phyloP scores from a whole-genome alignment of 2,797 vertebrate species.

The Hypotaenidia philippensis region DNA sequence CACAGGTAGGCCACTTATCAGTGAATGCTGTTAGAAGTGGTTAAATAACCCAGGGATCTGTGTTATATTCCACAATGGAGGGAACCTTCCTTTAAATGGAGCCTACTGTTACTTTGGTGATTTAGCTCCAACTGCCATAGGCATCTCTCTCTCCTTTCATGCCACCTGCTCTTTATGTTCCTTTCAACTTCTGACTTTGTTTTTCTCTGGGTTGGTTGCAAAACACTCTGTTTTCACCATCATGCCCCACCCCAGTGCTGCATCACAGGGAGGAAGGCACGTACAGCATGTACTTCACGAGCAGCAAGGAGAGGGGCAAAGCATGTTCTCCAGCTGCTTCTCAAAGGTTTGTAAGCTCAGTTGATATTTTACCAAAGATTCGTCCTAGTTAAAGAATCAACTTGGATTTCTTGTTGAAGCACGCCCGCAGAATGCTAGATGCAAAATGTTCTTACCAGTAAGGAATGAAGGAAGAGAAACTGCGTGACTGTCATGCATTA shows the following conservation, averaged over 20 bases:
- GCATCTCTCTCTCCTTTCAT: neutral
- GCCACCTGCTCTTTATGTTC: neutral
- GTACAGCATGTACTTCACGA: fast-evolving
- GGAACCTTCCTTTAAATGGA: neutral
- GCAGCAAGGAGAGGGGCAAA: neutral
- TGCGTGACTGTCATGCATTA: neutral
- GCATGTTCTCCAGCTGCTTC: neutral
- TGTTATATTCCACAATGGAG: neutral
- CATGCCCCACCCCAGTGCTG: fast-evolving
- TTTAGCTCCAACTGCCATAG: neutral
- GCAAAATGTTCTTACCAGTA: neutral
- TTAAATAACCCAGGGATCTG: neutral
- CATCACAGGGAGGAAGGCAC: fast-evolving
- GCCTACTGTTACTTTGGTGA: neutral
- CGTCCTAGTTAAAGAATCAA: neutral
- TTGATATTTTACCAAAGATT: neutral
- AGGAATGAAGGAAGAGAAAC: neutral
- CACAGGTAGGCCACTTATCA: neutral
- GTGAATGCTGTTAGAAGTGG: neutral
- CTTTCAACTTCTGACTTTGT: neutral
- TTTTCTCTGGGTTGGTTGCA: neutral
- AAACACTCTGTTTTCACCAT: neutral
- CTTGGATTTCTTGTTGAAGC: neutral
- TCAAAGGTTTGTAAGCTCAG: neutral
- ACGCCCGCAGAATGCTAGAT: neutral